Percentiles rank a stretch among this genome's conserved stretches.
Conservation (phyloP, 2,888 invertebrate species). For the Brassicogethes aeneus region DNA sequence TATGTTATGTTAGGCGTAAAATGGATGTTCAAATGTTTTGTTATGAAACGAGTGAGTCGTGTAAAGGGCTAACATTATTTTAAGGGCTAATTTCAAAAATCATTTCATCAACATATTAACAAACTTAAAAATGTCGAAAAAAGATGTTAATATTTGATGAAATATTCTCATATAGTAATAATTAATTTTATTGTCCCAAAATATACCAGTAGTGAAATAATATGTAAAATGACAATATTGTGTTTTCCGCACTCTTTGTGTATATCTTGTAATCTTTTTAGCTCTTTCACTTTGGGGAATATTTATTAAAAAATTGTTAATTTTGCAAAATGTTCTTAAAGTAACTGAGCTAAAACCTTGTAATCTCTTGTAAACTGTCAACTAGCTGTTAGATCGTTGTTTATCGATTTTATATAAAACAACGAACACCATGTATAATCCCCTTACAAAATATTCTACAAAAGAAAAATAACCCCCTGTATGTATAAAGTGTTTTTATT, state of each 20-base stretch:
- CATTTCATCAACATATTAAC: no score
- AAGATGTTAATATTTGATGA: no score
- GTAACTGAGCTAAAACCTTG: no score
- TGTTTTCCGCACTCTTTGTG: neutral
- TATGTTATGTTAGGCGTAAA: neutral
- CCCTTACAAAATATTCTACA: neutral
- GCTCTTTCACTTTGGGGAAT: no score
- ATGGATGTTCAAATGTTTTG: neutral
- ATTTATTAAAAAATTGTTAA: neutral
- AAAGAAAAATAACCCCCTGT: neutral
- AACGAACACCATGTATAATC: conserved; percentile 13
- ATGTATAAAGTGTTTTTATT: no score
- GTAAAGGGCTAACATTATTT: no score
- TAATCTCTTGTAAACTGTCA: no score
- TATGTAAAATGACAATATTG: neutral
- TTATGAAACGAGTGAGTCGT: neutral
- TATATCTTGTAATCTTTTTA: neutral
- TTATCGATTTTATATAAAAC: conserved; percentile 19
- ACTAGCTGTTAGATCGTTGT: conserved; percentile 13
- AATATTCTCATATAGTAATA: no score
- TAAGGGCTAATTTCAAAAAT: no score
- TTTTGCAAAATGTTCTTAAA: no score
- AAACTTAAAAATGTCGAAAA: no score
- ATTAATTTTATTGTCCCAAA: neutral
- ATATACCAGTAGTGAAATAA: neutral